phyloP scores from a whole-genome alignment of 30 jellyfish, hydroid and myxozoan species.

The Catostylus mosaicus region DNA sequence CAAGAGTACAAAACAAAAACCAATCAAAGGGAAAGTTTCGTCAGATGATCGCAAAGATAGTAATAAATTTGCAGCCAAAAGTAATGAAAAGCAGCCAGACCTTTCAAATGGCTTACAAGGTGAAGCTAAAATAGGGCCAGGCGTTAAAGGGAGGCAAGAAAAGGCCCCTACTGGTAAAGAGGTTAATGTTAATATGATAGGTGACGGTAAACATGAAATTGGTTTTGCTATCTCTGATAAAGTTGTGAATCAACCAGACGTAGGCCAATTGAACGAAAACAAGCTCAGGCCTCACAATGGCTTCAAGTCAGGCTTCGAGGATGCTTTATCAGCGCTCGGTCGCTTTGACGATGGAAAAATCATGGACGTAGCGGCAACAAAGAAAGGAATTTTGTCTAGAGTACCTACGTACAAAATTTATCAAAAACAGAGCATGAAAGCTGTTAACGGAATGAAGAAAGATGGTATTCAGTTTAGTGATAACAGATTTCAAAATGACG shows the following conservation, averaged over 20 bases:
- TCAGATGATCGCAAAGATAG: neutral
- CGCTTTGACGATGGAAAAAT: conserved; percentile 23
- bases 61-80: neutral
- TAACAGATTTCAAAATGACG: neutral
- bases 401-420: neutral
- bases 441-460: neutral
- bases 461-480: neutral
- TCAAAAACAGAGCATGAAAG: neutral
- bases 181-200: neutral
- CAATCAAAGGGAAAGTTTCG: neutral
- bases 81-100: neutral
- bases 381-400: conserved; percentile 16
- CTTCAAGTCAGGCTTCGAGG: conserved; percentile 37
- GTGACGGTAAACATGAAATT: neutral
- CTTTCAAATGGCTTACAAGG: neutral
- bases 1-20: neutral
- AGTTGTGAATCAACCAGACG: neutral
- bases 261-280: neutral
- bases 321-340: conserved; percentile 17
- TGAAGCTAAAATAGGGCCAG: neutral
- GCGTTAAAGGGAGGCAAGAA: neutral
- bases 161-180: neutral
- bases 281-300: neutral
- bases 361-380: conserved; percentile 23
- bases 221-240: neutral